Evolutionary conservation across 2,797 vertebrate species (phyloP).

Genomic region (Cyclura pinguis): DNA sequence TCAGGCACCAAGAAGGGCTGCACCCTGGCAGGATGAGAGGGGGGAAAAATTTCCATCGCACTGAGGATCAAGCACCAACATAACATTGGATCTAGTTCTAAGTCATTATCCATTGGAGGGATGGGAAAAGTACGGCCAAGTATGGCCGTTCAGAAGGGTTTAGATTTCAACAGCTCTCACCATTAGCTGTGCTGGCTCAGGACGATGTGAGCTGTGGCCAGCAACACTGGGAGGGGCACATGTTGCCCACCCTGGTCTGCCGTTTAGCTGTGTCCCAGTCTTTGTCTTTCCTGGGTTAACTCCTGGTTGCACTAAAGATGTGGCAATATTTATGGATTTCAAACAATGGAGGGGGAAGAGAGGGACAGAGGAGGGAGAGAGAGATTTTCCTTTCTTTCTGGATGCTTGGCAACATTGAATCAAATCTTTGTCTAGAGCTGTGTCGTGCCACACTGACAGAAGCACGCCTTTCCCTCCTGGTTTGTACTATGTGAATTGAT

Average conservation of each 20-base stretch:
- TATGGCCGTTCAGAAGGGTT: neutral
- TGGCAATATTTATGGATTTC: neutral
- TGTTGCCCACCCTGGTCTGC: neutral
- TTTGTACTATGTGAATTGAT: constrained; percentile 1
- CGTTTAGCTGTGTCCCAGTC: neutral
- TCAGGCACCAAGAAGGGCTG: neutral
- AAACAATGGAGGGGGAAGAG: neutral
- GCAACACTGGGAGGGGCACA: neutral
- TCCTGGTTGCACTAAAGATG: neutral
- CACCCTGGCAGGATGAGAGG: neutral
- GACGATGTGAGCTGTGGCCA: too few species aligned
- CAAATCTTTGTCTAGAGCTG: neutral
- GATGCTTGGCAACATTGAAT: neutral
- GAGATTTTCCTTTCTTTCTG: neutral
- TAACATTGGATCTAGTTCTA: too few species aligned
- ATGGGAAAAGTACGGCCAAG: neutral
- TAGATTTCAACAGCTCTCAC: neutral
- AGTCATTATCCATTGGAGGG: neutral
- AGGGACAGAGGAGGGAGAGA: too few species aligned
- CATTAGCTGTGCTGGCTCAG: neutral
- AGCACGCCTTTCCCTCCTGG: neutral
- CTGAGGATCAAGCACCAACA: neutral
- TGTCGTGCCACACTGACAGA: neutral
- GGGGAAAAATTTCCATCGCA: neutral
- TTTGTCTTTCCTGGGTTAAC: neutral